phyloP scores from a whole-genome alignment of 1,140 invertebrate species.

The Heliconius hewitsoni region DNA sequence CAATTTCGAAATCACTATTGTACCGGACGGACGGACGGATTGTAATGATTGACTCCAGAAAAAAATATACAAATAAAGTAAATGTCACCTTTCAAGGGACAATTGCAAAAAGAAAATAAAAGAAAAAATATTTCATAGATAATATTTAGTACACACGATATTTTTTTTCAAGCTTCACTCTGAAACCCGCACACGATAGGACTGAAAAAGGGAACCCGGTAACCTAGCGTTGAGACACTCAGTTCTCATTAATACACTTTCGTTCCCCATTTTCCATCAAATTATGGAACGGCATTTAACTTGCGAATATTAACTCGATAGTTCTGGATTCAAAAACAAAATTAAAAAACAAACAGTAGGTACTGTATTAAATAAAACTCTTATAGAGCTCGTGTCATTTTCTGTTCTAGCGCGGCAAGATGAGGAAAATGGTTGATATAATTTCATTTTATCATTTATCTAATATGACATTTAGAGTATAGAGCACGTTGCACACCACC shows the following conservation, averaged over 20 bases:
- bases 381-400: neutral
- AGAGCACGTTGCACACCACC: constrained; percentile 3
- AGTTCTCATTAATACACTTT: neutral
- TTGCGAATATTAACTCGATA: too few relatives aligned
- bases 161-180: neutral
- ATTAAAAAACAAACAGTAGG: neutral
- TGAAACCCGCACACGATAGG: neutral
- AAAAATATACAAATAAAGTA: neutral
- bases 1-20: neutral
- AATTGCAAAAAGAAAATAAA: neutral
- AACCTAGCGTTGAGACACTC: neutral
- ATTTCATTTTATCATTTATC: constrained; percentile 7
- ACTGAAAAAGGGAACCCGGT: neutral
- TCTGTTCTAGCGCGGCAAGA: neutral
- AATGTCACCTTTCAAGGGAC: neutral
- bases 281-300: neutral
- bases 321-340: too few relatives aligned
- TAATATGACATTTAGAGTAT: constrained; percentile 1
- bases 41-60: neutral
- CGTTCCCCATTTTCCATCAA: neutral
- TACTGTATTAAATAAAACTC: too few relatives aligned
- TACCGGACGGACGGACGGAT: neutral
- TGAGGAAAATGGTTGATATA: neutral
- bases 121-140: neutral
- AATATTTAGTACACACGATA: neutral